phyloP scores from a whole-genome alignment of 2,797 vertebrate species.

The Carapus acus region DNA sequence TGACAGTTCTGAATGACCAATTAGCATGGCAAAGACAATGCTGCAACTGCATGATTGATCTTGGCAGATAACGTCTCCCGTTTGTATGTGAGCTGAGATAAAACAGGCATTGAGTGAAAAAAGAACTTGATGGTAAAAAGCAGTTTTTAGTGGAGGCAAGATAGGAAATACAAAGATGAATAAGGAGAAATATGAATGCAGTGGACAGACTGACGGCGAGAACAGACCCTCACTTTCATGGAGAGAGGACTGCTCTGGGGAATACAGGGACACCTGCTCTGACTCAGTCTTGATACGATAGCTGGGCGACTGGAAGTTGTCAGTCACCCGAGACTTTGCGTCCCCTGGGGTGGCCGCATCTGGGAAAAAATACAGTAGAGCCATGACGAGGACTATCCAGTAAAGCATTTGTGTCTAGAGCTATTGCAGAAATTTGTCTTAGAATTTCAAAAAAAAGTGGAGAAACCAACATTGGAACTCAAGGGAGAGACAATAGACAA shows the following conservation, averaged over 20 bases:
- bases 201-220: conserved; percentile 59
- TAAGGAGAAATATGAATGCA: conserved; percentile 14
- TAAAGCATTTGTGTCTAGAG: conserved; percentile 19
- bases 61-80: conserved; percentile 20
- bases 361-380: conserved; percentile 64
- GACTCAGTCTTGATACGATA: conserved; percentile 83
- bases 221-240: conserved; percentile 99
- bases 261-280: conserved; percentile 85
- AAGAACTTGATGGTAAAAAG: conserved; percentile 3
- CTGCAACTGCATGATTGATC: conserved; percentile 26
- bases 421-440: conserved; percentile 21
- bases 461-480: conserved; percentile 19
- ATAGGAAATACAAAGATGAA: conserved; percentile 12
- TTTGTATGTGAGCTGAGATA: conserved; percentile 28
- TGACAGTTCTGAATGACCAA: conserved; percentile 45
- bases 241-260: conserved; percentile 88
- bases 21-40: conserved; percentile 16
- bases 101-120: no score
- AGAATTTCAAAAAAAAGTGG: conserved; percentile 24
- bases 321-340: conserved; percentile 80
- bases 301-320: conserved; percentile 80
- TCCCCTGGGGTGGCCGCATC: conserved; percentile 80
- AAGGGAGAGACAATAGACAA: conserved; percentile 31
- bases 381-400: conserved; percentile 21
- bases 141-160: background rate